Percentiles rank a stretch among this genome's conserved stretches.
Conservation (phyloP, 2,797 vertebrate genomes). For the Menidia menidia region DNA sequence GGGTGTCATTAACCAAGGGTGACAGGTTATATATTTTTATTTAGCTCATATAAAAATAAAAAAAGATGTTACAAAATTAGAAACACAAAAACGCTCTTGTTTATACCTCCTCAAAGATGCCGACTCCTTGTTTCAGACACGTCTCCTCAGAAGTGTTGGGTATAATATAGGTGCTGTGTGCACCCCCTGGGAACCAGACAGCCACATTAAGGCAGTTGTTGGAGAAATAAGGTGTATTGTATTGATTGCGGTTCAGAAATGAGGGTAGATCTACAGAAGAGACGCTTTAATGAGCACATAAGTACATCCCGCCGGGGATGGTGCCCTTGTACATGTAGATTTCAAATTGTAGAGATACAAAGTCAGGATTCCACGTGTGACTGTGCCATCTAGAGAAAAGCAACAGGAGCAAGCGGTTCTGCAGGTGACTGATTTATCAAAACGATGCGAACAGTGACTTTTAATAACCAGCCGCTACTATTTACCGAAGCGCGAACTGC, state of each 20-base stretch:
- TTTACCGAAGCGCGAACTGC: not conserved
- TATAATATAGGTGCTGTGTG: not conserved
- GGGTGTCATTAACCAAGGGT: not conserved
- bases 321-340: not conserved
- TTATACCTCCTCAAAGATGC: not conserved
- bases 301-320: not conserved
- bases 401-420: not conserved
- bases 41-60: not conserved
- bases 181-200: too few relatives aligned
- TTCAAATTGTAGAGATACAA: not conserved
- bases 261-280: not conserved
- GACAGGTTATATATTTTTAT: not conserved
- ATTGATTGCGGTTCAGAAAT: not conserved
- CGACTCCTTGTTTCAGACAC: not conserved
- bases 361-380: not conserved
- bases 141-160: not conserved
- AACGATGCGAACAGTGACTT: not conserved
- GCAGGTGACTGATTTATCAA: not conserved
- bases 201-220: not conserved
- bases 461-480: not conserved
- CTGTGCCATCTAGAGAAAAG: not conserved
- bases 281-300: not conserved
- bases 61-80: not conserved
- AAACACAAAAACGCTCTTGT: not conserved
- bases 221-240: not conserved